Percentiles rank a stretch among this genome's conserved stretches.
Conservation (phyloP, 1,140 invertebrate genomes). For the Zaprionus ornatus region DNA sequence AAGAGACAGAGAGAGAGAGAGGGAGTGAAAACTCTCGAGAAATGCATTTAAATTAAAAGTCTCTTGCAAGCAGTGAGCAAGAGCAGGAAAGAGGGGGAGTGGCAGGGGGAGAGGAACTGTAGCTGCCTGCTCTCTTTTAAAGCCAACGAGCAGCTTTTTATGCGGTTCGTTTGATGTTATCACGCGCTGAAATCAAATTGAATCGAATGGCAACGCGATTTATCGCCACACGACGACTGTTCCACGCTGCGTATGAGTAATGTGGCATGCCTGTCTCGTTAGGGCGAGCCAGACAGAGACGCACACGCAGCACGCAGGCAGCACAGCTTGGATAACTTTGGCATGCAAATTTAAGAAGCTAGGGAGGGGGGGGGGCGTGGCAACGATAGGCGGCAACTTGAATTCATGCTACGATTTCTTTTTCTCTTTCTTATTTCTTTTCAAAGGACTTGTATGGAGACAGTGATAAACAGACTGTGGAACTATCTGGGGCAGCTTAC, state of each 20-base stretch:
- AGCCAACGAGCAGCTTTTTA: background rate
- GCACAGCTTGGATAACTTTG: conserved; percentile 1
- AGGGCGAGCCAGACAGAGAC: background rate
- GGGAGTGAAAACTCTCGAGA: background rate
- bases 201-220: conserved; percentile 31
- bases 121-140: background rate
- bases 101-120: background rate
- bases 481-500: background rate
- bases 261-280: conserved; percentile 4
- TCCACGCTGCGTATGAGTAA: conserved; percentile 33
- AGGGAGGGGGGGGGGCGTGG: background rate
- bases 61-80: background rate
- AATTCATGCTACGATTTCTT: background rate
- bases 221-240: conserved; percentile 12
- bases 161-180: conserved; percentile 17
- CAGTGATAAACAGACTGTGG: too few species aligned
- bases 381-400: background rate
- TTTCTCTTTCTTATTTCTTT: too few species aligned
- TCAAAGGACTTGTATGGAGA: too few species aligned
- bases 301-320: background rate
- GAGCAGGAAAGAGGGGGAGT: background rate
- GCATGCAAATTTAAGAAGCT: conserved; percentile 27
- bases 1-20: background rate
- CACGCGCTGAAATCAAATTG: conserved; percentile 33
- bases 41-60: background rate